Conservation (phyloP, 2,888 invertebrate genomes). For the Caenorhabditis virilis region DNA sequence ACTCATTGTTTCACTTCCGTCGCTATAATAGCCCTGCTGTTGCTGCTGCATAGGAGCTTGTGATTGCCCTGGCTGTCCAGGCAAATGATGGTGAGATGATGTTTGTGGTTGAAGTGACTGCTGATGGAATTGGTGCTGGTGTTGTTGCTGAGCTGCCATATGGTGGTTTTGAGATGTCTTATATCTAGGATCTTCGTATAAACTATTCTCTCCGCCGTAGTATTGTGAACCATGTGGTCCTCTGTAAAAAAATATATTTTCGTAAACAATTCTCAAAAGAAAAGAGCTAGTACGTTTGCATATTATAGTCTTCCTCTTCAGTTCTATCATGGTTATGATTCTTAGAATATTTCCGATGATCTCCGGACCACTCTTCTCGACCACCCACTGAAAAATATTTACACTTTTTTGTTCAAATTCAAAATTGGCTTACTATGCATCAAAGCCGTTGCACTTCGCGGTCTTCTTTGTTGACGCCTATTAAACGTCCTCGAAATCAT, state of each 20-base stretch:
- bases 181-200: slow-evolving; percentile 37
- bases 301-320: slow-evolving; percentile 4
- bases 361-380: slow-evolving; percentile 50
- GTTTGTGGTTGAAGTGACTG: slow-evolving; percentile 12
- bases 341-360: slow-evolving; percentile 11
- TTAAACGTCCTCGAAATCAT: slow-evolving; percentile 33
- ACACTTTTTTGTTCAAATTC: background rate
- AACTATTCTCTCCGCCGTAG: slow-evolving; percentile 32
- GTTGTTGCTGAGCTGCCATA: slow-evolving; percentile 17
- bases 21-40: slow-evolving; percentile 64
- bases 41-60: slow-evolving; percentile 15
- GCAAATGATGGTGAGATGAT: slow-evolving; percentile 13
- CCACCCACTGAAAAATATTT: slow-evolving; percentile 46
- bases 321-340: background rate
- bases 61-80: slow-evolving; percentile 16
- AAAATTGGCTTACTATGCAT: slow-evolving; percentile 47
- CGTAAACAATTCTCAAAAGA: too few species aligned
- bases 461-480: slow-evolving; percentile 48
- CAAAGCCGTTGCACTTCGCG: slow-evolving; percentile 57
- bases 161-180: slow-evolving; percentile 28
- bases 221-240: slow-evolving; percentile 36
- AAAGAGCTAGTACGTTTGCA: background rate
- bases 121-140: slow-evolving; percentile 28
- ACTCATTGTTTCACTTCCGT: slow-evolving; percentile 66
- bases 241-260: too few species aligned